Base-by-base conservation (phyloP, 2,113 vertebrate genomes). In the Nesoenas mayeri region DNA sequence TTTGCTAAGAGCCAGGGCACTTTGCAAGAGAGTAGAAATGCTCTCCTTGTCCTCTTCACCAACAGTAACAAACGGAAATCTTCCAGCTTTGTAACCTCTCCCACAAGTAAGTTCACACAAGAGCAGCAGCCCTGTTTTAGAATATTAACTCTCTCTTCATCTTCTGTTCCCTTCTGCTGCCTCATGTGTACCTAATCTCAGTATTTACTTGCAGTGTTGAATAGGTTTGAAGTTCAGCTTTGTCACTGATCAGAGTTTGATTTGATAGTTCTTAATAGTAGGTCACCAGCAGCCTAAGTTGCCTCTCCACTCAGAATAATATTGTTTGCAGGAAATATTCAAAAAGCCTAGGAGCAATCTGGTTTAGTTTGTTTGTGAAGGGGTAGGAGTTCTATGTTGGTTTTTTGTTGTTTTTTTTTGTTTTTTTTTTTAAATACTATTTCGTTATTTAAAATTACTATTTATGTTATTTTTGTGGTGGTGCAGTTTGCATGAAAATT, bases 1-100 rank as follows among this genome's bases (percentile, higher is more conserved):
- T 73, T 94, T 17, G 88, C 92, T 14, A 82, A 88, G 90, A 89
- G 62, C 36, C 87, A 64, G 18, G 56, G 82, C 1, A 0, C 80
- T 79, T 42, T 58, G 38, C 88, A 74, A 60, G 93, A 92, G 8
- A 95, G 96, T 32, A 97, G 93, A 11, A 97, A 95, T 5, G 96
- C 98, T 42, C 98, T 98, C 78, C 95, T 99, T 85, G 98, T 98
- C 17, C 94, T 98, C 71, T 98, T 98, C 96, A 99, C 98, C 15
- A 97, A 98, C 7, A 98, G 98, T 12, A 96, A 94, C 44, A 95
- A 93, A 81, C 72, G 14, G 75, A 90, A 78, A 19, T 64, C 86
- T 57, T 75, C 64, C 40, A 40, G 77, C 42, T 72, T 80, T 15
- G 22, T 51, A 25, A 38, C 47, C 10, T 82, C 81, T 51, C 82